Percentiles rank a stretch among this genome's conserved stretches.
Conservation (phyloP, 2,113 vertebrate species). For the Colaptes auratus region DNA sequence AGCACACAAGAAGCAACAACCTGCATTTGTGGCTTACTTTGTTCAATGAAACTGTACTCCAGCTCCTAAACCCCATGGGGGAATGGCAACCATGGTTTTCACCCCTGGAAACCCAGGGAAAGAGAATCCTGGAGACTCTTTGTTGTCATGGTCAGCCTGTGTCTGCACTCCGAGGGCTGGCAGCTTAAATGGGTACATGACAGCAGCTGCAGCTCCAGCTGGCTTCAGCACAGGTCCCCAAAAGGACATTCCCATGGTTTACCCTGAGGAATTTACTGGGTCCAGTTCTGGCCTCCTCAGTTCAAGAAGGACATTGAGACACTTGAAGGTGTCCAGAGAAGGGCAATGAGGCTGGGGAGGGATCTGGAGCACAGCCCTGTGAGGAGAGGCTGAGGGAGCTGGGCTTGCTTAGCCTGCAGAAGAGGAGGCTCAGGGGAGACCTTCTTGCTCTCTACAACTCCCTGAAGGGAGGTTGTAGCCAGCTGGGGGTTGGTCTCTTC, state of each 20-base stretch:
- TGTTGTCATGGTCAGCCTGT: background rate
- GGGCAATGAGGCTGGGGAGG: no score
- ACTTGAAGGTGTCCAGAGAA: no score
- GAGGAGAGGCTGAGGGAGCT: no score
- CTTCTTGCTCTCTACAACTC: no score
- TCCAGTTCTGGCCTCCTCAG: no score
- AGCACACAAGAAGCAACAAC: background rate
- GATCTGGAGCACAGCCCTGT: no score
- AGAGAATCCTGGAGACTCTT: background rate
- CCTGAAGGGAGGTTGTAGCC: no score
- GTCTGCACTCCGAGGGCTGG: background rate
- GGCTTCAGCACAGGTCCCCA: background rate
- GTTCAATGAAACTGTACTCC: constrained; percentile 37
- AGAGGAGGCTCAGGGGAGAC: no score
- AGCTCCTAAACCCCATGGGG: background rate
- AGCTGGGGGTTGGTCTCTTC: no score
- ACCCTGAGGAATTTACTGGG: background rate
- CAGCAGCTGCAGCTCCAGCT: background rate
- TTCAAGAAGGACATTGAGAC: no score
- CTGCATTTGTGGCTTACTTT: background rate
- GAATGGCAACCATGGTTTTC: background rate
- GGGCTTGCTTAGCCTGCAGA: no score
- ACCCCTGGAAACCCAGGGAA: background rate
- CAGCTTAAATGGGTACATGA: background rate
- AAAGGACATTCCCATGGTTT: background rate